These are phyloP conservation scores for Siderastrea radians DNA, from an alignment of 92 coral and sea anemone genomes.

Conservation along the genomic window DNA sequence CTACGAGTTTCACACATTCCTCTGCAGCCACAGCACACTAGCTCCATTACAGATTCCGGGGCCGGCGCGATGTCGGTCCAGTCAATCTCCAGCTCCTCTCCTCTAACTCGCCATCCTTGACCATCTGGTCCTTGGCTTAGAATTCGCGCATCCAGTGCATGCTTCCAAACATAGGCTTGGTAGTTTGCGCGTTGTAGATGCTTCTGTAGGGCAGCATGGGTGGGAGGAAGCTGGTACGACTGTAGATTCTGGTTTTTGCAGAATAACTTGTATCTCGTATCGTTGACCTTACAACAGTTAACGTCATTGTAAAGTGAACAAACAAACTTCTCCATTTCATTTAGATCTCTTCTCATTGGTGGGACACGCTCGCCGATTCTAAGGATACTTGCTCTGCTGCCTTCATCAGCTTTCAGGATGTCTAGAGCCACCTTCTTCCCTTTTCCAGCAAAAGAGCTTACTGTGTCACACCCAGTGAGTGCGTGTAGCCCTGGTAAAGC, in stretches of 20 bases:
- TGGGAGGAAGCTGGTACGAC: slow-evolving; percentile 77
- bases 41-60: slow-evolving; percentile 57
- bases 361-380: slow-evolving; percentile 18
- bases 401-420: slow-evolving; percentile 26
- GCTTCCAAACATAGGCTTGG: slow-evolving; percentile 70
- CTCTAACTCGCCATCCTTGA: slow-evolving; percentile 56
- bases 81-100: slow-evolving; percentile 42
- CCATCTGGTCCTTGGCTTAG: slow-evolving; percentile 46
- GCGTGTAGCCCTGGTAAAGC: slow-evolving; percentile 74
- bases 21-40: slow-evolving; percentile 61
- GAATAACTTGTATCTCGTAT: slow-evolving; percentile 56
- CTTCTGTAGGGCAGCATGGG: slow-evolving; percentile 44
- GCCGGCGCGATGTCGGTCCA: slow-evolving; percentile 63
- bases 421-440: slow-evolving; percentile 45
- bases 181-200: slow-evolving; percentile 72
- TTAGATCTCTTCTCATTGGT: background rate
- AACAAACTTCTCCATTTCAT: slow-evolving; percentile 32
- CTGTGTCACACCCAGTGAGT: slow-evolving; percentile 71
- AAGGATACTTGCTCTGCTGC: background rate
- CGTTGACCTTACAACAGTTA: slow-evolving; percentile 31
- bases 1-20: slow-evolving; percentile 57
- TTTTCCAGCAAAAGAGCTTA: slow-evolving; percentile 57
- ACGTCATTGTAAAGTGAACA: slow-evolving; percentile 50
- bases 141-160: slow-evolving; percentile 42
- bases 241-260: slow-evolving; percentile 65